Evolutionary conservation across 2,797 vertebrate genomes (phyloP), one percentile per base, ranked within the genome.

Genomic region (Hypotaenidia philippensis): DNA sequence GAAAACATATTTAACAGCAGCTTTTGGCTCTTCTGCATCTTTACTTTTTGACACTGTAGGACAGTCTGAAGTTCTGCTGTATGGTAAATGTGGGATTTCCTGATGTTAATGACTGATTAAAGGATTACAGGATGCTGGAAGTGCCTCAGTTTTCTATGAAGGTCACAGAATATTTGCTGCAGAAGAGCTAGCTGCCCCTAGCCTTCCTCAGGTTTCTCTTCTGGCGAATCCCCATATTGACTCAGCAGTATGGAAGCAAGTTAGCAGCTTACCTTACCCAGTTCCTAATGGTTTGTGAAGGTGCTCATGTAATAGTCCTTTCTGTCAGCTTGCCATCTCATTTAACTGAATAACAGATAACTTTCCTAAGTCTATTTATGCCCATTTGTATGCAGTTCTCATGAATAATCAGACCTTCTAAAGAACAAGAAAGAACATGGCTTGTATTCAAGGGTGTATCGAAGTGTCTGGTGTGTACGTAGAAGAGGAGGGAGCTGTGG

Each of bases 401-500:
- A 4, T 3, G 31, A 56, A 29, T 13, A 32, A 40, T 21, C 40
- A 78, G 41, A 25, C 41, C 63, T 91, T 34, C 77, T 44, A n/a
- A 31, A 91, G 47, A 65, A 34, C 65, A 72, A 75, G 89, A 50
- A 87, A 69, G 41, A 93, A n/a, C 83, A 84, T 21, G 6, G 36
- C 31, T 89, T 76, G 77, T 64, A 68, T 83, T 57, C 6, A 5
- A 7, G 83, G 95, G 92, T 14, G 95, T 84, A 81, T 36, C 50
- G 0, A 2, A 34, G 76, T 0, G 14, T 27, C 80, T 91, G 77
- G 9, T 26, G 57, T 19, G n/a, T 53, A 9, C 1, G 0, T 31
- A 52, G 53, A 41, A 70, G 75, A 70, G 88, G 90, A 94, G 83
- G 84, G 61, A 91, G 8, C 29, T 31, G 0, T 23, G 71, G 55